Evolutionary conservation across 2,797 vertebrate species (phyloP), one percentile per base, ranked within the genome.

Genomic region (Luscinia luscinia): DNA sequence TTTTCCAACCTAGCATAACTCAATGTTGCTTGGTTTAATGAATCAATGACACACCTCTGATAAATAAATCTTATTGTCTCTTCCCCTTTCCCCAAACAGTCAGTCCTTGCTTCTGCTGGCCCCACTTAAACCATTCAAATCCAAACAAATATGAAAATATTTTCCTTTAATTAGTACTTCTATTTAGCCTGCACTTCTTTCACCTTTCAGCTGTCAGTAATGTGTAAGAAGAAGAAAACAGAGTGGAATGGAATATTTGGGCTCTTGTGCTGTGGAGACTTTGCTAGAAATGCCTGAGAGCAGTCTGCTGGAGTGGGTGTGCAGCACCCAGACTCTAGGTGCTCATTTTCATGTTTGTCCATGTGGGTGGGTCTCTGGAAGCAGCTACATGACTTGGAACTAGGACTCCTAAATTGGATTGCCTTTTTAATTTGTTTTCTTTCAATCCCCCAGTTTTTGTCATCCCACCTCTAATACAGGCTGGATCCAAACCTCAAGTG

Each of bases 141-240:
- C 12, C 82, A 94, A 93, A 93, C 66, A 91, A 89, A 92, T 72
- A 84, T 4, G 27, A 83, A 95, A 95, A 90, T 85, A 94, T 95
- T 95, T 91, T 32, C 59, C 43, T 93, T 83, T 90, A 89, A 93
- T 93, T 95, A 70, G 49, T 68, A 43, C 82, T 95, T 81, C 22
- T 75, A 63, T 92, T 68, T 87, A 68, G 32, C 73, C 84, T 74
- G 70, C 45, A 34, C 77, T 91, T 88, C 54, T 90, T 89, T 95
- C 90, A 76, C 85, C 67, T 92, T 94, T 92, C 68, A 64, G 84
- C 90, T 95, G 91, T 93, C 87, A 76, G 72, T 72, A 79, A 66
- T 23, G 46, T 78, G 58, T 51, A 48, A 69, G 75, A 88, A 84
- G 79, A 87, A 54, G 79, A 77, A 94, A 94, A 59, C 27, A 63